phyloP scores from a whole-genome alignment of 2,888 invertebrate genomes.

The Drosophila barbarae region DNA sequence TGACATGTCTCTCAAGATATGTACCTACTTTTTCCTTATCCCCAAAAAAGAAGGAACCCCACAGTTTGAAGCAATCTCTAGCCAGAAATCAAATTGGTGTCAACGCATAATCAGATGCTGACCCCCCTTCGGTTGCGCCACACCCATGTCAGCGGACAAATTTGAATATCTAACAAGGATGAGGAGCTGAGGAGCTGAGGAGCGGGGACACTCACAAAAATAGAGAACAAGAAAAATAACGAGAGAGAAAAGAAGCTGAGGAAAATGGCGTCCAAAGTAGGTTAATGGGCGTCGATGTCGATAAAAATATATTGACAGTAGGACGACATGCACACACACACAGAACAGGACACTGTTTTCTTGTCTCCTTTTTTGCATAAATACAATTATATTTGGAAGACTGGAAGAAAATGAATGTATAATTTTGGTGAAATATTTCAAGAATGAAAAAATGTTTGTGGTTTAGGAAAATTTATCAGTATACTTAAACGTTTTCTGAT shows the following conservation, averaged over 20 bases:
- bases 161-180: slow-evolving; percentile 70
- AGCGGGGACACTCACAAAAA: slow-evolving; percentile 14
- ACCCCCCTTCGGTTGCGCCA: slow-evolving; percentile 18
- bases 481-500: no score
- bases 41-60: not conserved
- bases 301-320: slow-evolving; percentile 57
- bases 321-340: not conserved
- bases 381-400: slow-evolving; percentile 1
- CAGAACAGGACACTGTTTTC: not conserved
- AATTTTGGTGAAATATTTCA: not conserved
- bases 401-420: not conserved
- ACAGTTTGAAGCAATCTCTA: slow-evolving; percentile 16
- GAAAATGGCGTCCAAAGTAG: slow-evolving; percentile 66
- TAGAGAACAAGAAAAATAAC: not conserved
- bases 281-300: slow-evolving; percentile 67
- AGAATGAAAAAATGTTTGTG: not conserved
- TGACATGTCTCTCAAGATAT: not conserved
- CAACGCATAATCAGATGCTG: slow-evolving; percentile 55
- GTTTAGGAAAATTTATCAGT: no score
- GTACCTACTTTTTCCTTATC: no score
- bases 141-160: slow-evolving; percentile 38
- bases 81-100: slow-evolving; percentile 39
- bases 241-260: slow-evolving; percentile 13
- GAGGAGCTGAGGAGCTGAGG: slow-evolving; percentile 19
- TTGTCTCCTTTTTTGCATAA: not conserved